Evolutionary conservation across 2,113 vertebrate species (phyloP), one percentile per base, ranked within the genome.

Genomic region (Sceloporus undulatus): DNA sequence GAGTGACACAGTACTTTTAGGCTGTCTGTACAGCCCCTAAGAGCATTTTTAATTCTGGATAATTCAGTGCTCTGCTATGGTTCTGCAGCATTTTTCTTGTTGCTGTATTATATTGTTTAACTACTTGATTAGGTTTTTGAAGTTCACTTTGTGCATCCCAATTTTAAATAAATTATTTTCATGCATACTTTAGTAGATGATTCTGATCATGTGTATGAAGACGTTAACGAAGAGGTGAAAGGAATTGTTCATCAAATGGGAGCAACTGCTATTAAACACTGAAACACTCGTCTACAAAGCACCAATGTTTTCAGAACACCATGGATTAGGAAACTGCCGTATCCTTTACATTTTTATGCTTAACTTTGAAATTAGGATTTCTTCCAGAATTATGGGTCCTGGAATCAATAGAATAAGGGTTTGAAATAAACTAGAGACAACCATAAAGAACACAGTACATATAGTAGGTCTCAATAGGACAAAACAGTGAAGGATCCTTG

Each of bases 141-240:
- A 84, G 23, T 13, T 40, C 21, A 21, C 9, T 14, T 74, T 74
- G 2, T 54, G 19, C n/a, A 14, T 13, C 34, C 4, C 27, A 34
- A 56, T 84, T 84, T 73, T 84, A 56, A 71, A 10, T 71, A n/a
- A n/a, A 71, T 56, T 38, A 74, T 88, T 92, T 38, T 40, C 82
- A 90, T 92, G 29, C 10, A 6, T 0, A 0, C 2, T 79, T 82
- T 23, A 40, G 85, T 21, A 0, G 0, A 79, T 29, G 14, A 3
- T 0, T 3, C 54, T 5, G 90, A 95, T 0, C 96, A 98, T 0
- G 96, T 98, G 86, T 98, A 99, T 0, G 98, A 98, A 93, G 85
- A 83, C 8, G 2, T 98, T 21, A 76, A 94, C 0, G 96, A 89
- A 2, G 0, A 5, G 0, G 16, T 95, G 5, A 40, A 1, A n/a